phyloP scores from a whole-genome alignment of 2,888 invertebrate genomes.

The Bibio marci region DNA sequence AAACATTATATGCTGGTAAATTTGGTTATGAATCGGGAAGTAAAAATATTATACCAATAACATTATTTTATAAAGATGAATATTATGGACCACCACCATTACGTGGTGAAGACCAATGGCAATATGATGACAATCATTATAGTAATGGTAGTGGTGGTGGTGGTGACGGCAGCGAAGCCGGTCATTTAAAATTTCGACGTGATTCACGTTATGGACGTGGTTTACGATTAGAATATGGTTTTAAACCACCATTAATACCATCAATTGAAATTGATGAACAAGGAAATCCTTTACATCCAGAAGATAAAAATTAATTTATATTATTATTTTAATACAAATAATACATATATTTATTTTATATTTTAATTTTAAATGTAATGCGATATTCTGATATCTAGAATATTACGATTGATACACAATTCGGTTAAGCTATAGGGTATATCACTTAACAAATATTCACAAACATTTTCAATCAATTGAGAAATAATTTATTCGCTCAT shows the following conservation, averaged over 20 bases:
- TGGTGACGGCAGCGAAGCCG: not conserved
- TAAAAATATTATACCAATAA: slow-evolving; percentile 8
- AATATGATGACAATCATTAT: not conserved
- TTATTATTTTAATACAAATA: no score
- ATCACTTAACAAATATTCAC: no score
- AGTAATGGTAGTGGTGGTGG: not conserved
- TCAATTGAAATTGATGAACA: slow-evolving; percentile 64
- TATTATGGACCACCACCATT: slow-evolving; percentile 37
- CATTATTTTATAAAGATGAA: slow-evolving; percentile 10
- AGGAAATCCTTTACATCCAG: slow-evolving; percentile 39
- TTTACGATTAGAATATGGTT: slow-evolving; percentile 63
- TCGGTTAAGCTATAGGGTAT: no score
- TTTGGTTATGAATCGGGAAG: slow-evolving; percentile 1
- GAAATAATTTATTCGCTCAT: no score
- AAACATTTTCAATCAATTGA: no score
- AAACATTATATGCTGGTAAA: not conserved
- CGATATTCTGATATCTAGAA: no score
- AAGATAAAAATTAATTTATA: slow-evolving; percentile 1
- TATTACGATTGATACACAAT: no score
- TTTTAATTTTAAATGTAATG: no score
- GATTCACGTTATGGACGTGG: slow-evolving; percentile 38
- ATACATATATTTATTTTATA: no score
- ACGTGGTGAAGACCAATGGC: slow-evolving; percentile 12
- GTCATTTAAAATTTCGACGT: slow-evolving; percentile 29
- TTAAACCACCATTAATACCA: slow-evolving; percentile 65